Evolutionary conservation across 2,113 vertebrate genomes (phyloP).

Genomic region (Raja brachyura): DNA sequence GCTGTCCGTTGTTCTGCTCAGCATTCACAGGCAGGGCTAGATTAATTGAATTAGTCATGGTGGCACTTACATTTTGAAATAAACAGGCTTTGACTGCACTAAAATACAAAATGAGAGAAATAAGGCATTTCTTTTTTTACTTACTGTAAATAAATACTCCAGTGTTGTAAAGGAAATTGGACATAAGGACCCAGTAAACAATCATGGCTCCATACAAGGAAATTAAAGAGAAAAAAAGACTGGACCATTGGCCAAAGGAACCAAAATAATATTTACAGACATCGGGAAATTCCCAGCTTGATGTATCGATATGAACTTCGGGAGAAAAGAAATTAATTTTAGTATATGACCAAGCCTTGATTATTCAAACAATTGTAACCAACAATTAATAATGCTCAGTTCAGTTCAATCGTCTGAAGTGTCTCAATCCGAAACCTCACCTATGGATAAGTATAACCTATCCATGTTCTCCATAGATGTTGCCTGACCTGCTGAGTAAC

Average conservation of each 20-base stretch:
- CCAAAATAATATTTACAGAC: slow-evolving; percentile 93
- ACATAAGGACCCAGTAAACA: slow-evolving; percentile 98
- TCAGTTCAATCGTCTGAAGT: neutral
- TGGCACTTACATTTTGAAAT: neutral
- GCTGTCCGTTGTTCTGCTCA: too few relatives aligned
- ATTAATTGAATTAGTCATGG: too few relatives aligned
- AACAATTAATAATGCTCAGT: neutral
- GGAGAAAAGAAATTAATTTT: neutral
- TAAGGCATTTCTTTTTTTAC: slow-evolving; percentile 49
- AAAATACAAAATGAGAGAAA: neutral
- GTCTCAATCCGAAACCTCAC: too few relatives aligned
- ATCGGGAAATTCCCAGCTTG: slow-evolving; percentile 89
- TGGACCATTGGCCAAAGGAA: slow-evolving; percentile 84
- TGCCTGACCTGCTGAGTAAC: too few relatives aligned
- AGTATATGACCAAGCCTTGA: neutral
- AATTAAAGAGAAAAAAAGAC: slow-evolving; percentile 85
- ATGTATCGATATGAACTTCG: slow-evolving; percentile 68
- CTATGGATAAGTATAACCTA: too few relatives aligned
- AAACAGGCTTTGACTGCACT: neutral
- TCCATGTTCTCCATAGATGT: too few relatives aligned
- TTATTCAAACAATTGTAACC: neutral
- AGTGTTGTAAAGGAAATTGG: slow-evolving; percentile 91
- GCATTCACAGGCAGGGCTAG: too few relatives aligned
- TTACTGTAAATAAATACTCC: slow-evolving; percentile 93
- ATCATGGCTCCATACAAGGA: slow-evolving; percentile 93